Evolutionary conservation across 2,888 invertebrate genomes (phyloP).

Genomic region (Apoda limacodes): DNA sequence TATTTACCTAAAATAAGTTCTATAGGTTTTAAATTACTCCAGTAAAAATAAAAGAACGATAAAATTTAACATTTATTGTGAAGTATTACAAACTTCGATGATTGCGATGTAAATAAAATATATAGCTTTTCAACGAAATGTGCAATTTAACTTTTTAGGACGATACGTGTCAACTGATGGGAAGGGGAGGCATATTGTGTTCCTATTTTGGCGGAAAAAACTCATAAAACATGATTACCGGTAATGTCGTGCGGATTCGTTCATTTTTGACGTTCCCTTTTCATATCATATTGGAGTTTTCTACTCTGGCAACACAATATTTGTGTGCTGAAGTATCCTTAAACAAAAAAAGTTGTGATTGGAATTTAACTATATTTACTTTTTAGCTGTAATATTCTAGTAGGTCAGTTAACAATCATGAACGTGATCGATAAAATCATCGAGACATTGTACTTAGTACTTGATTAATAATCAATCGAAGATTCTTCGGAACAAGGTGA

Average conservation of each 20-base stretch:
- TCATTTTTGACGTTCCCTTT: slow-evolving; percentile 37
- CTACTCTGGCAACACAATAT: slow-evolving; percentile 7
- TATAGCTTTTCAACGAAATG: not conserved
- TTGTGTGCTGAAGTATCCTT: too few relatives aligned
- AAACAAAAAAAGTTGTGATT: too few relatives aligned
- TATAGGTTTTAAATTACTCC: too few relatives aligned
- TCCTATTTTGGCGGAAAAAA: slow-evolving; percentile 46
- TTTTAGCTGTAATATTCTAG: too few relatives aligned
- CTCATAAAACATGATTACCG: slow-evolving; percentile 60
- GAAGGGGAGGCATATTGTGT: slow-evolving; percentile 37
- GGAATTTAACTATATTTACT: too few relatives aligned
- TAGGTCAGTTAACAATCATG: too few relatives aligned
- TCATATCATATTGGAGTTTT: slow-evolving; percentile 24
- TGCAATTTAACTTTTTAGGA: slow-evolving; percentile 45
- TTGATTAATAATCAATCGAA: slow-evolving; percentile 53
- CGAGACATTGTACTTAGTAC: too few relatives aligned
- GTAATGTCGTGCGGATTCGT: slow-evolving; percentile 47
- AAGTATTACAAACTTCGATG: slow-evolving; percentile 11
- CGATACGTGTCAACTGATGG: slow-evolving; percentile 40
- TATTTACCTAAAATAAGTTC: too few relatives aligned
- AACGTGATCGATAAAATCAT: too few relatives aligned
- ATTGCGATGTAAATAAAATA: too few relatives aligned
- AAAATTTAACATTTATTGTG: too few relatives aligned
- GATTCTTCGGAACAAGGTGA: slow-evolving; percentile 38
- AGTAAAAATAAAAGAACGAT: too few relatives aligned